Conservation (phyloP, 2,797 vertebrate species). For the Lacerta bilineata region DNA sequence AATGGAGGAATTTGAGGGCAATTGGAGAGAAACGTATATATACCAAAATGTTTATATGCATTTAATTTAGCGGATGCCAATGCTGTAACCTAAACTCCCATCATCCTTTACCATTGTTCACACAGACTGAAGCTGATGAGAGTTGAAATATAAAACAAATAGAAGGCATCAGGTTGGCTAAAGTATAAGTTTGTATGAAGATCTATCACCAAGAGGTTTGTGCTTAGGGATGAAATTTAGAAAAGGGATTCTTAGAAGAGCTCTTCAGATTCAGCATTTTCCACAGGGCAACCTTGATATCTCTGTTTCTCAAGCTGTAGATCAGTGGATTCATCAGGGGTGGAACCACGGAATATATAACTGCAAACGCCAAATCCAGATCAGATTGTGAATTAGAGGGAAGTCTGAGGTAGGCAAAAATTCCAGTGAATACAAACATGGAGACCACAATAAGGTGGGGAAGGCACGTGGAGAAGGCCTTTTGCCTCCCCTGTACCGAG, state of each 20-base stretch:
- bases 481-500: slow-evolving; percentile 1
- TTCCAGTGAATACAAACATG: not conserved
- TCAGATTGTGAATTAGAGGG: not conserved
- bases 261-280: not conserved
- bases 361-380: not conserved
- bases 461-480: slow-evolving; percentile 4
- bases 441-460: slow-evolving; percentile 17
- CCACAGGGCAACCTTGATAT: not conserved
- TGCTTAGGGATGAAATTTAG: not conserved
- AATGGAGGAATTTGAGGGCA: too few species aligned
- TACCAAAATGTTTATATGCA: too few species aligned
- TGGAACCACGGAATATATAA: slow-evolving; percentile 8
- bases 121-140: too few species aligned
- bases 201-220: too few species aligned
- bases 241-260: not conserved
- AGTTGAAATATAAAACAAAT: too few species aligned
- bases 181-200: too few species aligned
- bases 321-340: slow-evolving; percentile 17
- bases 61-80: too few species aligned
- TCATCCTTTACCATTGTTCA: too few species aligned
- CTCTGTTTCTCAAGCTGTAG: slow-evolving; percentile 13
- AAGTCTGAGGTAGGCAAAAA: not conserved
- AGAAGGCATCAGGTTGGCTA: too few species aligned
- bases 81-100: too few species aligned
- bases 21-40: too few species aligned